Evolutionary conservation across 2,888 invertebrate genomes (phyloP).

Genomic region (Brachyopa scutellaris): DNA sequence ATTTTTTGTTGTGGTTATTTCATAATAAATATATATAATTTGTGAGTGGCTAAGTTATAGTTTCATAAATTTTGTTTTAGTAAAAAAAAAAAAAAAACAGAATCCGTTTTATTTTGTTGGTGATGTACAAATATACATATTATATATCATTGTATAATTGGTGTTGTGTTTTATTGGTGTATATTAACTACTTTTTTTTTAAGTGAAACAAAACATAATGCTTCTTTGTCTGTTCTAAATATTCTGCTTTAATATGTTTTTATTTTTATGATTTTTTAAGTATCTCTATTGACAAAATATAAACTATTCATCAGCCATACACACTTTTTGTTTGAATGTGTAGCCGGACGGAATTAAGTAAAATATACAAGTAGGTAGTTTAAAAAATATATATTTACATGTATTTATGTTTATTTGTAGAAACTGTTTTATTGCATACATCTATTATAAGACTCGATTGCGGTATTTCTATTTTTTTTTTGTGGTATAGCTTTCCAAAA

Average conservation of each 20-base stretch:
- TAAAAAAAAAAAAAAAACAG: too few species aligned
- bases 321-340: constrained; percentile 47
- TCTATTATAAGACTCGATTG: constrained; percentile 51
- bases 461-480: constrained; percentile 20
- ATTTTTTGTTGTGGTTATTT: constrained; percentile 25
- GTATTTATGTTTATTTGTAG: constrained; percentile 42
- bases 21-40: constrained; percentile 33
- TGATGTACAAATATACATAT: constrained; percentile 15
- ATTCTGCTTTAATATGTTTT: constrained; percentile 41
- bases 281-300: constrained; percentile 38
- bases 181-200: constrained; percentile 25
- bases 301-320: constrained; percentile 43
- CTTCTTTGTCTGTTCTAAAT: constrained; percentile 33
- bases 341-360: constrained; percentile 70
- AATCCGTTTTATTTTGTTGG: constrained; percentile 22
- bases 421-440: constrained; percentile 61
- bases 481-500: constrained; percentile 36
- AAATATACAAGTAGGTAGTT: constrained; percentile 66
- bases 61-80: neutral
- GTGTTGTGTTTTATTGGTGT: constrained; percentile 42
- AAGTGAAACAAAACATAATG: constrained; percentile 42
- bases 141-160: constrained; percentile 43
- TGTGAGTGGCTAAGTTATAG: constrained; percentile 23
- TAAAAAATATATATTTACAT: constrained; percentile 61
- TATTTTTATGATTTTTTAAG: constrained; percentile 3